These are phyloP conservation scores for Indicator indicator DNA, from an alignment of 2,113 vertebrate genomes.

Conservation along the genomic window DNA sequence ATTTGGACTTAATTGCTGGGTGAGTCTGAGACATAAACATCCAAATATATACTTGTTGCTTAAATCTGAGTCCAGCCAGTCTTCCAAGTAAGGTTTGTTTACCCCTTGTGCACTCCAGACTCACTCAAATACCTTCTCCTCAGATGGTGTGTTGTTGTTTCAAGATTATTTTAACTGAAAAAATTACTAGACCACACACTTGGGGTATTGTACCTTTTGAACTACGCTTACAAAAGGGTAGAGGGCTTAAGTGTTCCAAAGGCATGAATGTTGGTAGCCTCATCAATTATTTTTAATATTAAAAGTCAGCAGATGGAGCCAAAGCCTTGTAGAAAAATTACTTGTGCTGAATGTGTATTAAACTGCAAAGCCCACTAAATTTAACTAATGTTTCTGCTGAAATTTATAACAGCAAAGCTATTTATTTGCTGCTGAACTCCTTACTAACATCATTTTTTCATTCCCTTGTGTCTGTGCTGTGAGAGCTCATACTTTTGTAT, in stretches of 20 bases:
- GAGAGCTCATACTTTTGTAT: neutral
- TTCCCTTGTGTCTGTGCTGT: neutral
- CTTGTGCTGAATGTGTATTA: constrained; percentile 27
- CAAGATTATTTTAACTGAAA: neutral
- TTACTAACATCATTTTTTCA: neutral
- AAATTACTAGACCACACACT: neutral
- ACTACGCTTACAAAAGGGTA: neutral
- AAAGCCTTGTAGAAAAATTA: constrained; percentile 75
- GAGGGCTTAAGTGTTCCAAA: neutral
- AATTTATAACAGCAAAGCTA: neutral
- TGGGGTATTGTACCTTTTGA: neutral
- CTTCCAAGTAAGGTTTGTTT: neutral
- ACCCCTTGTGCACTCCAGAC: neutral
- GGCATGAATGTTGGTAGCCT: neutral
- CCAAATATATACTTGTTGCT: neutral
- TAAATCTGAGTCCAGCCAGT: neutral
- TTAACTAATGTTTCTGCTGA: neutral
- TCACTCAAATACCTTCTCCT: neutral
- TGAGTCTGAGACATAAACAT: neutral
- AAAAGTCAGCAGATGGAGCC: constrained; percentile 85
- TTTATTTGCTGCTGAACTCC: neutral
- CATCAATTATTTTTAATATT: constrained; percentile 63
- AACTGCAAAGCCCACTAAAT: constrained; percentile 14
- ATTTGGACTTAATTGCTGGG: neutral
- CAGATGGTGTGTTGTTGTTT: neutral